phyloP scores from a whole-genome alignment of 2,797 vertebrate genomes.

The Propithecus perrieri region DNA sequence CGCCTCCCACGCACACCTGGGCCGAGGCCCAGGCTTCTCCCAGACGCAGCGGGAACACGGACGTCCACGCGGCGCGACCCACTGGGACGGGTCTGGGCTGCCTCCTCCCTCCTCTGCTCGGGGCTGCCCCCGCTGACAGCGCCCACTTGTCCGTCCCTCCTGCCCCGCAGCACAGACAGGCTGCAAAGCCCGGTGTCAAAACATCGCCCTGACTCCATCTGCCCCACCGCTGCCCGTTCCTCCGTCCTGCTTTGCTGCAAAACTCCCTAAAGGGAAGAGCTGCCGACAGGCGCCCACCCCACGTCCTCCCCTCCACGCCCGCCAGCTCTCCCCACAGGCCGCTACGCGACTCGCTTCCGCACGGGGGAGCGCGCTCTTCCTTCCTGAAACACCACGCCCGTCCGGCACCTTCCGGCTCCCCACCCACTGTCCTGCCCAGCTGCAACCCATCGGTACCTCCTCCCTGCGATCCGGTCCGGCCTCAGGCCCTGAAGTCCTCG shows the following conservation, averaged over 20 bases:
- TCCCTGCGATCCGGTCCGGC: background rate
- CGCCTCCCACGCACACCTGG: too few relatives aligned
- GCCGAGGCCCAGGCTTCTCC: too few relatives aligned
- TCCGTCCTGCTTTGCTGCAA: background rate
- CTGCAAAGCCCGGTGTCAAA: fast-evolving
- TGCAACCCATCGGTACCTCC: fast-evolving
- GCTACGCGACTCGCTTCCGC: fast-evolving
- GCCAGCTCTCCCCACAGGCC: background rate
- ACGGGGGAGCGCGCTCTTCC: fast-evolving
- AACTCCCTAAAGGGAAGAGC: background rate
- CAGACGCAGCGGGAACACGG: too few relatives aligned
- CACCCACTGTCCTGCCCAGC: background rate
- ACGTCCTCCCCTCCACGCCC: too few relatives aligned
- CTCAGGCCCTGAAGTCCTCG: background rate
- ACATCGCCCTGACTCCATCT: background rate
- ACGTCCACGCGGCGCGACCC: too few relatives aligned
- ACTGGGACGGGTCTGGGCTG: background rate
- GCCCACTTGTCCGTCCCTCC: fast-evolving
- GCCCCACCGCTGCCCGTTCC: fast-evolving
- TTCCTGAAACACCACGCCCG: fast-evolving
- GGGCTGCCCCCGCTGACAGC: fast-evolving
- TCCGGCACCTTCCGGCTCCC: background rate
- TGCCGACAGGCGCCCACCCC: too few relatives aligned
- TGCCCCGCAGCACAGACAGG: too few relatives aligned
- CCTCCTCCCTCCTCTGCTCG: background rate